These are phyloP conservation scores for Liolophura sinensis DNA, from an alignment of 1,140 invertebrate genomes.

Conservation along the genomic window DNA sequence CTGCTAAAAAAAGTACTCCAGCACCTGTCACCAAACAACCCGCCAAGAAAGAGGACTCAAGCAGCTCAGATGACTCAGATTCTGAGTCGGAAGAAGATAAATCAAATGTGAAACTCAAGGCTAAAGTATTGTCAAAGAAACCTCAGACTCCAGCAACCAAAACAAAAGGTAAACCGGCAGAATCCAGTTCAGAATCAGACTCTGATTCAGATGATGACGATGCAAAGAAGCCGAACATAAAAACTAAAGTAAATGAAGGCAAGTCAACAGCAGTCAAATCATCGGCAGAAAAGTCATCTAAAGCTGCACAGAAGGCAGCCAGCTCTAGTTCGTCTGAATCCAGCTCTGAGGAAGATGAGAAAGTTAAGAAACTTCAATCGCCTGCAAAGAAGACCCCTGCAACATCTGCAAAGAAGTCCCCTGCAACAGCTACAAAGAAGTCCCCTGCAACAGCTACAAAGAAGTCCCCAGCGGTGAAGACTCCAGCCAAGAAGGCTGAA, in stretches of 20 bases:
- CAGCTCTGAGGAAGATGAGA: not conserved
- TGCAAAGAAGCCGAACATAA: too few species aligned
- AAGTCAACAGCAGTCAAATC: slow-evolving; percentile 4
- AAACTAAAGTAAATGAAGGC: slow-evolving; percentile 2
- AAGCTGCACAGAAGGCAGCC: not conserved
- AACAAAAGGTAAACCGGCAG: not conserved
- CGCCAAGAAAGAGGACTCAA: slow-evolving; percentile 6
- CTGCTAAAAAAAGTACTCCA: not conserved
- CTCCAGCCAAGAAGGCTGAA: not conserved
- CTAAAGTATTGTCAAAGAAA: too few species aligned
- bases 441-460: slow-evolving; percentile 6
- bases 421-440: slow-evolving; percentile 5
- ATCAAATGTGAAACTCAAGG: too few species aligned
- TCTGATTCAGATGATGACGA: not conserved
- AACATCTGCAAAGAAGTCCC: too few species aligned
- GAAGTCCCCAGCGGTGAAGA: not conserved
- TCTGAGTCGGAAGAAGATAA: slow-evolving; percentile 12
- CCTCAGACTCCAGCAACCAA: not conserved
- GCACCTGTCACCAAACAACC: not conserved
- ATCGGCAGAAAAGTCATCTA: not conserved
- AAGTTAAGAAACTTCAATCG: slow-evolving; percentile 2
- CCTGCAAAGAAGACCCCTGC: slow-evolving; percentile 7
- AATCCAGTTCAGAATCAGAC: not conserved
- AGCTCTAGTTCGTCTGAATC: not conserved
- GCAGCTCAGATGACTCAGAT: slow-evolving; percentile 9